Evolutionary conservation across 2,113 vertebrate genomes (phyloP).

Genomic region (Phocoena phocoena): DNA sequence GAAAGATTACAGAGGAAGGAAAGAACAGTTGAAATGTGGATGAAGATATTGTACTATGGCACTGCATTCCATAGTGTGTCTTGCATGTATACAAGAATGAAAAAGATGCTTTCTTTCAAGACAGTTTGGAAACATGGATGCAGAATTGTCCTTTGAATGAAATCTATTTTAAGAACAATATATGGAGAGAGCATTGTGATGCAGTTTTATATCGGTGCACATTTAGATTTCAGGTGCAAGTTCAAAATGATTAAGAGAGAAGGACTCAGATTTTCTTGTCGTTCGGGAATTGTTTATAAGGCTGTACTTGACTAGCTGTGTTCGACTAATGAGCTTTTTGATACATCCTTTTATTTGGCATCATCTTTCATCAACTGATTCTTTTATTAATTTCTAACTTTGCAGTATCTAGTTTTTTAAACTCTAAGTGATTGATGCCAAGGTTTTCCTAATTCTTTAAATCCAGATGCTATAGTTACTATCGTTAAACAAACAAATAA

Average conservation of each 20-base stretch:
- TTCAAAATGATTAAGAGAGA: conserved; percentile 5
- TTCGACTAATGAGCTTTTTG: background rate
- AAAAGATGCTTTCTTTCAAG: background rate
- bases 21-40: background rate
- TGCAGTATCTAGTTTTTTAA: background rate
- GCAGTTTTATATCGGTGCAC: background rate
- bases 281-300: background rate
- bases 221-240: background rate
- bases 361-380: background rate
- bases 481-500: background rate
- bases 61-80: background rate
- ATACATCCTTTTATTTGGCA: background rate
- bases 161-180: background rate
- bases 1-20: conserved; percentile 49
- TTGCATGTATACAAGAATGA: background rate
- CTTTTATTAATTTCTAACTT: conserved; percentile 34
- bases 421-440: background rate
- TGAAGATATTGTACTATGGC: background rate
- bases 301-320: background rate
- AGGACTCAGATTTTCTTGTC: background rate
- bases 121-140: background rate
- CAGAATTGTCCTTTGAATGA: background rate
- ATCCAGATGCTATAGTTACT: background rate
- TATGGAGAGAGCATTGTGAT: background rate
- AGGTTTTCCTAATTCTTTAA: background rate